These are phyloP conservation scores for Dendrolimus pini DNA, from an alignment of 2,888 invertebrate species.

Conservation along the genomic window DNA sequence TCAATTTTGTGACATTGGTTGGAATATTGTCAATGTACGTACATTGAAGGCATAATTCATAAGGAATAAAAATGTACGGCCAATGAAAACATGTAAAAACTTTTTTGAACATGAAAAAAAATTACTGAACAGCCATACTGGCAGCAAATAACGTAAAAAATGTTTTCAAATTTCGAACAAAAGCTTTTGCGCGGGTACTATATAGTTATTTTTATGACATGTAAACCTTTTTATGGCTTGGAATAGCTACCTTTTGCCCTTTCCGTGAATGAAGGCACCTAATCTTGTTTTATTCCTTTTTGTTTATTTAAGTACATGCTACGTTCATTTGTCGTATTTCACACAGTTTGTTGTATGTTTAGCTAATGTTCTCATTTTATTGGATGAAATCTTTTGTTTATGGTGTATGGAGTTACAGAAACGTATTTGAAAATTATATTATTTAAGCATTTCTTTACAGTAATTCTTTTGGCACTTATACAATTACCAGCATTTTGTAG, in stretches of 20 bases:
- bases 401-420: no score
- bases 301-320: neutral
- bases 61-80: no score
- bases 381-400: no score
- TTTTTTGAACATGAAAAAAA: neutral
- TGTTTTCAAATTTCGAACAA: neutral
- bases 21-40: no score
- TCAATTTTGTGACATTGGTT: no score
- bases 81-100: neutral
- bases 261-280: neutral
- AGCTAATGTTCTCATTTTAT: no score
- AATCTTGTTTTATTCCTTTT: neutral
- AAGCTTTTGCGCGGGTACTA: neutral
- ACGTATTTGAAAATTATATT: no score
- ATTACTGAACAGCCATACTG: neutral
- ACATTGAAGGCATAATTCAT: no score
- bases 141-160: neutral
- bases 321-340: neutral
- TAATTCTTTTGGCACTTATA: no score
- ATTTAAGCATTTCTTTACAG: no score
- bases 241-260: neutral
- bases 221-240: slow-evolving; percentile 7
- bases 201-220: slow-evolving; percentile 8
- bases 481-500: no score
- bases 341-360: neutral